Base-by-base conservation (phyloP, 2,888 invertebrate species). In the Syrphus vitripennis region DNA sequence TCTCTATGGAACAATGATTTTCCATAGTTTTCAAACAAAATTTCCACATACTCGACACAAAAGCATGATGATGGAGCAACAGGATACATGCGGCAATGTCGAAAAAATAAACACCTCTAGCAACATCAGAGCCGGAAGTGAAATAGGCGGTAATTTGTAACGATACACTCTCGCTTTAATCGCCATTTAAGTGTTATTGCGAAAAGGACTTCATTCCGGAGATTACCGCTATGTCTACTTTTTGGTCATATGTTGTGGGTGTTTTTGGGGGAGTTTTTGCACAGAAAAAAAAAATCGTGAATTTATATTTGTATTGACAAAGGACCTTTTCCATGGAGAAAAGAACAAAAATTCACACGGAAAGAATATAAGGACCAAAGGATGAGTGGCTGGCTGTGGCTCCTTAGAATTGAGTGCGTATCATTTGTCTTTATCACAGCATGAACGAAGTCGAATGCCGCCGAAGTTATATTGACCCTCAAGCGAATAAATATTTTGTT, bases 341-440 rank as follows among this genome's bases (percentile, higher is more conserved):
- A 70, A 34, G 26, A 77, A 21, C 34, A 24, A 69, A 74, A 79
- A 76, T 69, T 50, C 48, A 76, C 63, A 81, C 71, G 50, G n/a
- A 50, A 16, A 84, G 48, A 34, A 42, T n/a, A 42, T n/a, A n/a
- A 72, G 72, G 84, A 74, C 76, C 45, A 37, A 40, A 72, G 65
- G 57, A 78, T 31, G 72, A 63, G 77, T 50, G 74, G 16, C 10
- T 48, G 48, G 48, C 21, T 48, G 24, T 81, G 77, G 77, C 40
- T 86, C 82, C 86, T 82, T 78, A 69, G 78, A 86, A 86, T 82
- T 86, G 71, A 84, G 86, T 87, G 80, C 78, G 87, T 82, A 88
- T 79, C 88, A 88, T 88, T 88, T 88, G 88, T 88, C 88, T 88
- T 88, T 88, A 88, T 88, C 88, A 87, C 88, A 88, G 87, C 87